Evolutionary conservation across 2,888 invertebrate species (phyloP), one percentile per base, ranked within the genome.

Genomic region (Amblyjoppa proteus): DNA sequence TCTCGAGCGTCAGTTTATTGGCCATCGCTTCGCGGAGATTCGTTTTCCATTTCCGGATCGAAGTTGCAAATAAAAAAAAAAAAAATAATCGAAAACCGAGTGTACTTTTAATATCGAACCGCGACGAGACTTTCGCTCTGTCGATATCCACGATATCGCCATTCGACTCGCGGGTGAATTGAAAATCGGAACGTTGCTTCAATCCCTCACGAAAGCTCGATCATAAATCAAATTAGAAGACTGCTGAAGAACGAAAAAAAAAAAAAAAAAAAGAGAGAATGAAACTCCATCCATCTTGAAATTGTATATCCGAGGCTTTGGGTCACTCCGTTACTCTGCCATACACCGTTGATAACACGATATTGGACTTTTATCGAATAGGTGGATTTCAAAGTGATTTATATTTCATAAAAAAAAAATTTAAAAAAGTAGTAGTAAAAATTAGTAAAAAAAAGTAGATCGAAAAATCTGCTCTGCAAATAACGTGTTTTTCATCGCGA

Each of bases 31-130:
- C 31, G n/a, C 34, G 71, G 38, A 56, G 56, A 53, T 53, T 34
- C 56, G 31, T 53, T 73, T 56, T 73, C 56, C 56, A 56, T 73
- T 73, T 73, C 71, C 34, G 20, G 34, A 53, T 38, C 16, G 34
- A 20, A 56, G 71, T 3, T n/a, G 34, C 31, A 13, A 34, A n/a
- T 31, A 38, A 71, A 71, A 53, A 73, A 28, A 73, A 28, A 58
- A 58, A 2, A 28, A 13, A 45, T 45, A 13, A 45, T 16, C 45
- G 16, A 66, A 49, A 51, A 69, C 5, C 20, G 69, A 6, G 49
- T 25, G 31, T 49, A n/a, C 34, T 13, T 38, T 53, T 34, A 38
- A 73, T 56, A 56, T 73, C 53, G 53, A 38, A 73, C 34, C 56
- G 3, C 34, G 56, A 16, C 56, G 31, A 34, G 34, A 51, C 9